These are phyloP conservation scores for Pseudopipra pipra DNA, from an alignment of 2,113 vertebrate genomes.

Conservation along the genomic window DNA sequence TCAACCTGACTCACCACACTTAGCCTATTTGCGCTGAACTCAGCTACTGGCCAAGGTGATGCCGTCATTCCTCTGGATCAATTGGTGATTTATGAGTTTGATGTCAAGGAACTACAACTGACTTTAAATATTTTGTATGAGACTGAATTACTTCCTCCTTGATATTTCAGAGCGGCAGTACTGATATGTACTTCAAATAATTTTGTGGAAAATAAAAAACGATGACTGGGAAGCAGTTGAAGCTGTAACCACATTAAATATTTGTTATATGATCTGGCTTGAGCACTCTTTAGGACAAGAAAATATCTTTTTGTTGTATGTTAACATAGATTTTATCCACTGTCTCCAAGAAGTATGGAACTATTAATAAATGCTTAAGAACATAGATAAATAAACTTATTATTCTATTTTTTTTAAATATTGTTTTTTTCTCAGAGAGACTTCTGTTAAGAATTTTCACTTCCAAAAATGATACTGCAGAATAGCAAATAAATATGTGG, in stretches of 20 bases:
- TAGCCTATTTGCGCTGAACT: background rate
- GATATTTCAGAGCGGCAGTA: background rate
- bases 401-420: background rate
- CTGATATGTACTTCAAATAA: background rate
- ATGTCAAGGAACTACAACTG: background rate
- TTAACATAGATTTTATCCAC: background rate
- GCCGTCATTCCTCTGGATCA: background rate
- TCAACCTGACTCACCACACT: background rate
- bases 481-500: background rate
- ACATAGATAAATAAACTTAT: background rate
- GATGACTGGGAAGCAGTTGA: background rate
- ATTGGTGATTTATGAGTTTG: background rate
- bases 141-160: background rate
- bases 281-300: background rate
- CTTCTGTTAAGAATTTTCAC: background rate
- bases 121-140: background rate
- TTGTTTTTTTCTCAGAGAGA: rapidly evolving
- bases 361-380: background rate
- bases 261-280: background rate
- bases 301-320: background rate
- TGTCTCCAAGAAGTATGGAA: background rate
- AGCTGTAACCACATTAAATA: background rate
- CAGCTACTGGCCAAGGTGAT: background rate
- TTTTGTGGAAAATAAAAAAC: background rate
- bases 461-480: background rate